A percentile compares a stretch with the other conserved stretches of the same genome.
phyloP scores from a whole-genome alignment of 2,797 vertebrate genomes.

The Knipowitschia caucasica region DNA sequence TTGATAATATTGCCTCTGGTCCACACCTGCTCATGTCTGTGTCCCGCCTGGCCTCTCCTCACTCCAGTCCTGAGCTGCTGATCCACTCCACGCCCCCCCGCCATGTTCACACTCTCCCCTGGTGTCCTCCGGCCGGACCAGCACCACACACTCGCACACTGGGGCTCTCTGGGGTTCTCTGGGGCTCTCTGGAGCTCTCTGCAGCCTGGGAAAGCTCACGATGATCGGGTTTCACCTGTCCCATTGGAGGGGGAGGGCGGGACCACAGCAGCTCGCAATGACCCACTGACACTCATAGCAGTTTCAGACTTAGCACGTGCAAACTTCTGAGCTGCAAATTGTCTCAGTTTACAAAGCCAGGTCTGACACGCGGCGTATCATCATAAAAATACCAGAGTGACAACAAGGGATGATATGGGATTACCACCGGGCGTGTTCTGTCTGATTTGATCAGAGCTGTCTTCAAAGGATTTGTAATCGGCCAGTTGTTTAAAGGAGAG shows the following conservation, averaged over 20 bases:
- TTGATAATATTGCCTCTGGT: slow-evolving; percentile 10
- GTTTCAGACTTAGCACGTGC: slow-evolving; percentile 19
- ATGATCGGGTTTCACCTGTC: slow-evolving; percentile 60
- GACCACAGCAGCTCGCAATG: slow-evolving; percentile 26
- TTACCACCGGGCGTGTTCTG: not conserved
- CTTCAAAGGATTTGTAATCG: not conserved
- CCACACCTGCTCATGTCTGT: slow-evolving; percentile 55
- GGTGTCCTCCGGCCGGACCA: slow-evolving; percentile 9
- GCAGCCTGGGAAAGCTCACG: slow-evolving; percentile 15
- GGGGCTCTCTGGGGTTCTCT: too few relatives aligned
- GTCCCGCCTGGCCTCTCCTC: slow-evolving; percentile 32
- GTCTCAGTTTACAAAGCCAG: slow-evolving; percentile 16
- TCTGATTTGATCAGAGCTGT: not conserved
- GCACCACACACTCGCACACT: not conserved
- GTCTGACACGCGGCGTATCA: not conserved
- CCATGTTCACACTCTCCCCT: slow-evolving; percentile 32
- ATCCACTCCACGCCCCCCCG: slow-evolving; percentile 33
- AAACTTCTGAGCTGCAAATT: not conserved
- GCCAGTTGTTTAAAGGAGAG: too few relatives aligned
- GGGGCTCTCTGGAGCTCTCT: slow-evolving; percentile 9
- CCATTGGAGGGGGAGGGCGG: slow-evolving; percentile 22
- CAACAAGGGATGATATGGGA: not conserved
- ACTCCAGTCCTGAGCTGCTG: slow-evolving; percentile 19
- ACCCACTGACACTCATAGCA: slow-evolving; percentile 60
- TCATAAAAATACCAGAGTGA: not conserved